Base-by-base conservation (phyloP, 2,888 invertebrate species). In the Chloroclystis v-ata region DNA sequence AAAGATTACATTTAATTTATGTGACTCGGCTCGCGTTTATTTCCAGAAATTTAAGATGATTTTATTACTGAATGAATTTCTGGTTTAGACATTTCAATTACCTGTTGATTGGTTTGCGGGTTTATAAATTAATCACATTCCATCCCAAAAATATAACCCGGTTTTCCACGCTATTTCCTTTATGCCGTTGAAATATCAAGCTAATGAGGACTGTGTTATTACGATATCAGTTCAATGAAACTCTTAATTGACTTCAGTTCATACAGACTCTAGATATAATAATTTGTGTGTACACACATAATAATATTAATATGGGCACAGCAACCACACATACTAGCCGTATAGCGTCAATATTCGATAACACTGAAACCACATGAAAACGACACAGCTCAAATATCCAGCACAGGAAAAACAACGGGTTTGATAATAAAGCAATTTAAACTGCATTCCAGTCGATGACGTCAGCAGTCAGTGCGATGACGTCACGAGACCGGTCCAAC, bases 401-500 rank as follows among this genome's bases (percentile, higher is more conserved):
- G 25, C 16, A 43, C 38, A 45, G 42, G 42, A 45, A 45, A 41
- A 49, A 42, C 28, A 41, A 41, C 41, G 26, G 37, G 29, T 25
- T 46, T 29, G 45, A 49, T 49, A 49, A 42, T 42, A 42, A 43
- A 16, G 45, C 29, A 29, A 50, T 50, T 43, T 46, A 45, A 44
- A 46, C 43, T 26, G 28, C 45, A 49, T 42, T 37, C 45, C 42
- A 30, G 10, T 12, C 42, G 8, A 42, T 58, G 58, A 58, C 58
- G 58, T 56, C 58, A 56, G 48, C 40, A 43, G 20, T n/a, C n/a
- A n/a, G n/a, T n/a, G 43, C 49, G 47, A 49, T 50, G 54, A 45
- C 53, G 49, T 57, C 49, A 54, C 44, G 13, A 37, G 48, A 50
- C 56, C 54, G 52, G 57, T 54, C 54, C 56, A 56, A 56, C 53